Evolutionary conservation across 2,113 vertebrate genomes (phyloP), one percentile per base, ranked within the genome.

Genomic region (Callorhinus ursinus): DNA sequence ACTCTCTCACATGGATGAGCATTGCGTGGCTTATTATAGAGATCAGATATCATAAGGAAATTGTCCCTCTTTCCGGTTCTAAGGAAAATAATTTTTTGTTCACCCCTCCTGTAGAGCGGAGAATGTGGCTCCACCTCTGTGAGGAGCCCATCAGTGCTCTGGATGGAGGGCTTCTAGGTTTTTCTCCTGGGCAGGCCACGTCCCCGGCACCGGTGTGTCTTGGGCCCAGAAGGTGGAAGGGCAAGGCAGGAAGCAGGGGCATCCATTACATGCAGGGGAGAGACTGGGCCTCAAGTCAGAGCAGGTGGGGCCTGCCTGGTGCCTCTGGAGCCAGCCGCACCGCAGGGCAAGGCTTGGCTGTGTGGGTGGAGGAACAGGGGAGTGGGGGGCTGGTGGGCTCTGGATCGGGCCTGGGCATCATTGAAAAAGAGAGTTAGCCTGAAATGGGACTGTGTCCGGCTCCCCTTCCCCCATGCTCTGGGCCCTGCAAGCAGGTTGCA

Each of bases 401-500:
- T 36, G 3, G 33, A 4, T 11, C 36, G 7, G 63, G 46, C 6
- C 72, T 55, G 57, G n/a, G 57, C 0, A 0, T 39, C 21, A 0
- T 1, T 0, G 46, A 49, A 49, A 39, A 8, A 2, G 24, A 15
- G 33, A 10, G 16, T 18, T 5, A 36, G 59, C 18, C 0, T 53
- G 72, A 61, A 49, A 22, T 8, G 21, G 81, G 51, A 21, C 9
- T 22, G 4, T 14, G 9, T 63, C 67, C 21, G 39, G 36, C 19
- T 65, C 16, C n/a, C 69, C 36, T 86, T 28, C 14, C n/a, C 9
- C 12, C 14, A 2, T 4, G 39, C 31, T 21, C 63, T 24, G 36
- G 14, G 6, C 36, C 18, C 24, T 1, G 0, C 0, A 13, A 36
- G 42, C 0, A 31, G 24, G 36, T 2, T 33, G 31, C 28, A 84